A percentile compares a stretch with the other conserved stretches of the same genome.
phyloP scores from a whole-genome alignment of 2,797 vertebrate species.

The Vipera latastei region DNA sequence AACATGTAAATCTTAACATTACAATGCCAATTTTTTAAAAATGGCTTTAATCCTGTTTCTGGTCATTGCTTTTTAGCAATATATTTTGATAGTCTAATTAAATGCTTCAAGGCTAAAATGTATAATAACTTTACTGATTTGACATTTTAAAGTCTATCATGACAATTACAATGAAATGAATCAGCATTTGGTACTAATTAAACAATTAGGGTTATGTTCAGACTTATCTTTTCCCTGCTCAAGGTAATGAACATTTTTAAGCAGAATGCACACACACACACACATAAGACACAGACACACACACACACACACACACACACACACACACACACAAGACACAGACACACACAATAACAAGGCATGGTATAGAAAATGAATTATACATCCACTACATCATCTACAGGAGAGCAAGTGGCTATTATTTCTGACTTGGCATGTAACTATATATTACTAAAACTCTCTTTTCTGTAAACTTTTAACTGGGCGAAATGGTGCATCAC shows the following conservation, averaged over 20 bases:
- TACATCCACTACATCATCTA: not conserved
- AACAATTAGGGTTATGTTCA: not conserved
- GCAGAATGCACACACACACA: not conserved
- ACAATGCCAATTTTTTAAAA: not conserved
- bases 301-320: not conserved
- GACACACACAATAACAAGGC: not conserved
- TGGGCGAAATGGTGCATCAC: not conserved
- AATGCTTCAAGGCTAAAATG: not conserved
- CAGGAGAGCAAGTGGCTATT: not conserved
- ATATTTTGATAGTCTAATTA: slow-evolving; percentile 1
- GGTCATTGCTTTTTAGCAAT: not conserved
- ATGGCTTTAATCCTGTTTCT: not conserved
- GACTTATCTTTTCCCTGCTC: not conserved
- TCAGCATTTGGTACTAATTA: not conserved
- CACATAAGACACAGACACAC: not conserved
- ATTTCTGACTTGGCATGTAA: not conserved
- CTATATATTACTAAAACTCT: not conserved
- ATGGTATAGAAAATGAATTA: not conserved
- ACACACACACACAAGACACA: not conserved
- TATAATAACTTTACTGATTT: not conserved
- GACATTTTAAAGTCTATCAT: not conserved
- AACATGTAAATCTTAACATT: not conserved
- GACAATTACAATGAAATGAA: not conserved
- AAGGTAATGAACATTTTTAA: not conserved
- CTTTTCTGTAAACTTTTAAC: not conserved